A percentile compares a stretch with the other conserved stretches of the same genome.
Evolutionary conservation across 2,888 invertebrate genomes (phyloP).

Genomic region (Dorcus parallelipipedus): DNA sequence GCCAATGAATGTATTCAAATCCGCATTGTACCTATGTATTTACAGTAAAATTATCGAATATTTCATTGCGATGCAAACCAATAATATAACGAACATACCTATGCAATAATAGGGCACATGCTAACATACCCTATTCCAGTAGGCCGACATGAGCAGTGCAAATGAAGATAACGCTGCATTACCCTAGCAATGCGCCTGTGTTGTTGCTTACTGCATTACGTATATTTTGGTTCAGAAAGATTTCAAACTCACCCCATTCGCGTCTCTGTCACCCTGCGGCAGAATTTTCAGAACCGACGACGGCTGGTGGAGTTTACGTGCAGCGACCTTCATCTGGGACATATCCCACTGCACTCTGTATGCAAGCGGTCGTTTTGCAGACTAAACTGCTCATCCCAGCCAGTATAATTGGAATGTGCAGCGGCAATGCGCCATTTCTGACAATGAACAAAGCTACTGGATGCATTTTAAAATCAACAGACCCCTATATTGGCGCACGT

Average conservation of each 20-base stretch:
- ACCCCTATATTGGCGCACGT: conserved; percentile 30
- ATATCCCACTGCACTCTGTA: conserved; percentile 34
- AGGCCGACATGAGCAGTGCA: conserved; percentile 40
- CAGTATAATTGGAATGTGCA: conserved; percentile 42
- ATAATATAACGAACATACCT: conserved; percentile 28
- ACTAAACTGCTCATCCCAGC: conserved; percentile 38
- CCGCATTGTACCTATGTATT: conserved; percentile 22
- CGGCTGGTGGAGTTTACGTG: neutral
- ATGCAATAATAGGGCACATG: conserved; percentile 29
- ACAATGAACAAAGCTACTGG: conserved; percentile 34
- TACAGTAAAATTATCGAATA: conserved; percentile 32
- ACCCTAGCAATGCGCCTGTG: conserved; percentile 35
- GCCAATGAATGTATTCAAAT: neutral
- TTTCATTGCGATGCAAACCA: conserved; percentile 37
- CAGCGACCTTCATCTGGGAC: neutral
- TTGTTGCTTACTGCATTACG: conserved; percentile 31
- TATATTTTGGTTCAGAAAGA: neutral
- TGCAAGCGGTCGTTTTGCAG: conserved; percentile 38
- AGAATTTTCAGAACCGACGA: neutral
- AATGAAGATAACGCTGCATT: conserved; percentile 47
- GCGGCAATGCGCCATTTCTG: conserved; percentile 34
- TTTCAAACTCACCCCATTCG: neutral
- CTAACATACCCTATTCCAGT: conserved; percentile 32
- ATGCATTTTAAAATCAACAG: conserved; percentile 37
- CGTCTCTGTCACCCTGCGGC: neutral